Conservation (phyloP, 2,797 vertebrate genomes). For the Macropus fuliginosus region DNA sequence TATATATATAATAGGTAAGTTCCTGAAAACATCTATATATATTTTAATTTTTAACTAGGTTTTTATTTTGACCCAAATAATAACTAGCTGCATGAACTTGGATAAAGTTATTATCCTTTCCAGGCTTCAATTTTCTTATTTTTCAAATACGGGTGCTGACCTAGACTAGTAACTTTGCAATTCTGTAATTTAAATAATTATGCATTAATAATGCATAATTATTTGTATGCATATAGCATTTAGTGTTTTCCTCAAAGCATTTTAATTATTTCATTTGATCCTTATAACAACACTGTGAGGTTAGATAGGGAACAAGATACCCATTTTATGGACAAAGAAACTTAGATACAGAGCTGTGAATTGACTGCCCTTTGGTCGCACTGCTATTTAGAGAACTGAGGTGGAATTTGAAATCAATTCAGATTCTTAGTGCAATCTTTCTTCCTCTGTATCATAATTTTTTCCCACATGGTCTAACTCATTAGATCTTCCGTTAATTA, state of each 20-base stretch:
- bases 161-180: constrained; percentile 56
- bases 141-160: background rate
- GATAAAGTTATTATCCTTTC: background rate
- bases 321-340: background rate
- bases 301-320: background rate
- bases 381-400: background rate
- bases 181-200: constrained; percentile 1
- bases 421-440: background rate
- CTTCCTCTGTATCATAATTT: background rate
- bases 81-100: background rate
- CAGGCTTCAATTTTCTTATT: background rate
- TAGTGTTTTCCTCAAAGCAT: constrained; percentile 46
- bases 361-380: background rate
- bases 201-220: too few relatives aligned
- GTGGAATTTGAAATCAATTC: background rate
- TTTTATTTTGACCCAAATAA: background rate
- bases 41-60: background rate
- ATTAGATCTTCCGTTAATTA: background rate
- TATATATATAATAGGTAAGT: background rate
- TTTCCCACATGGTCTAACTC: background rate
- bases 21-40: background rate
- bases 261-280: constrained; percentile 40
- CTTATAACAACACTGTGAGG: background rate
- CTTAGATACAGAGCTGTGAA: background rate
- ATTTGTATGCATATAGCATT: background rate